A percentile compares a stretch with the other conserved stretches of the same genome.
Conservation (phyloP, 2,888 invertebrate species). For the Neoitamus cyanurus region DNA sequence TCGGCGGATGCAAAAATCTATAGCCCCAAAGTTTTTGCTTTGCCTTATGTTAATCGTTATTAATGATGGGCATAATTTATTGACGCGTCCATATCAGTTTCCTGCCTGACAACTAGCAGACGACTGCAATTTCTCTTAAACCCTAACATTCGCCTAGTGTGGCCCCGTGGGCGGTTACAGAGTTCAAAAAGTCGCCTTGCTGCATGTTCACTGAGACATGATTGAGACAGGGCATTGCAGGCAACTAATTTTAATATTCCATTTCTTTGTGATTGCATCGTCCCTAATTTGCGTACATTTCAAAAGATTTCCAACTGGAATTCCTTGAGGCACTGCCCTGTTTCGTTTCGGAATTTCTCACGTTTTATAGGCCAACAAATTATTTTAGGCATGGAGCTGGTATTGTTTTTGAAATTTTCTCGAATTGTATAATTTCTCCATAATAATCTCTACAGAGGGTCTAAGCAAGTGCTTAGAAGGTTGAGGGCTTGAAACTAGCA, state of each 20-base stretch:
- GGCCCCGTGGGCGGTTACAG: neutral
- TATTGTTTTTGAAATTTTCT: neutral
- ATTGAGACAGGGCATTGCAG: neutral
- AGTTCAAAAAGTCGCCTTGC: neutral
- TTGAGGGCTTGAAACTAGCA: neutral
- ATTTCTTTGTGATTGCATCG: constrained; percentile 8
- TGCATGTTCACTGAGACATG: neutral
- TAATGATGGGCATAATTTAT: constrained; percentile 19
- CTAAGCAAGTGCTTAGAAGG: neutral
- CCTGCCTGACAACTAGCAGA: neutral
- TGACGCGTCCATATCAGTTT: neutral
- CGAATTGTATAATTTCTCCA: neutral
- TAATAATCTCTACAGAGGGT: neutral
- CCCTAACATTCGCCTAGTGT: neutral
- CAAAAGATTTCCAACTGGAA: neutral
- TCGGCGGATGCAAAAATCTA: neutral
- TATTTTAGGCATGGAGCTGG: neutral
- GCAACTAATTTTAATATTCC: neutral
- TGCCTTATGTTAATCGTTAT: neutral
- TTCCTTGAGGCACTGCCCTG: neutral
- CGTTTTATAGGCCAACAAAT: neutral
- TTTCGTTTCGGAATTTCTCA: neutral
- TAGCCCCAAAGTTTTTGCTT: neutral
- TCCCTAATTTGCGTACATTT: constrained; percentile 27
- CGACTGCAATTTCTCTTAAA: neutral